Evolutionary conservation across 2,113 vertebrate genomes (phyloP).

Genomic region (Chaetura pelagica): DNA sequence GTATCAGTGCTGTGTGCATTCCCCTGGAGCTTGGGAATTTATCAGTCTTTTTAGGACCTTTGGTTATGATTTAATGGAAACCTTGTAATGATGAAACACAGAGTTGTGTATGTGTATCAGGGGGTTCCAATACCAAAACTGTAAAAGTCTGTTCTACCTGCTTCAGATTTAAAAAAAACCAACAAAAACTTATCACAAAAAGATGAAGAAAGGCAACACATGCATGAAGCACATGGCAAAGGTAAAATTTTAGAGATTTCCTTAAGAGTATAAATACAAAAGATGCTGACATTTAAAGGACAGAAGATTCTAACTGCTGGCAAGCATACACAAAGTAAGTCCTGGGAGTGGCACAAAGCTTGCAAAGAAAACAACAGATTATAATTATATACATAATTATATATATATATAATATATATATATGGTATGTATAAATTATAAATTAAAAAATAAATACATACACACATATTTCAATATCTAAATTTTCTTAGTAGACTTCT

Average conservation of each 20-base stretch:
- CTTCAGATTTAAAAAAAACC: not conserved
- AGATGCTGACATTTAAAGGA: not conserved
- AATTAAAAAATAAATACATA: not conserved
- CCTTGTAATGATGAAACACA: not conserved
- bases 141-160: not conserved
- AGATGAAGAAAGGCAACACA: not conserved
- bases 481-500: not conserved
- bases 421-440: no score
- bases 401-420: no score
- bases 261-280: not conserved
- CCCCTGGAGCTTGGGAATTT: not conserved
- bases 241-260: not conserved
- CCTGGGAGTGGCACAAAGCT: not conserved
- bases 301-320: not conserved
- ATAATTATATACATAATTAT: no score
- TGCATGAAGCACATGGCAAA: not conserved
- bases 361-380: not conserved
- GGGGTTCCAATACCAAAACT: not conserved
- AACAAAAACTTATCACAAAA: not conserved
- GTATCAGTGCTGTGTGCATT: not conserved
- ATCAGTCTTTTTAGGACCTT: not conserved
- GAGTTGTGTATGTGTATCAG: fast-evolving
- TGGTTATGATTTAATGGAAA: not conserved
- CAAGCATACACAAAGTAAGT: not conserved
- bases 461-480: not conserved